Evolutionary conservation across 1,140 invertebrate genomes (phyloP), one percentile per base, ranked within the genome.

Genomic region (Zaprionus ornatus): DNA sequence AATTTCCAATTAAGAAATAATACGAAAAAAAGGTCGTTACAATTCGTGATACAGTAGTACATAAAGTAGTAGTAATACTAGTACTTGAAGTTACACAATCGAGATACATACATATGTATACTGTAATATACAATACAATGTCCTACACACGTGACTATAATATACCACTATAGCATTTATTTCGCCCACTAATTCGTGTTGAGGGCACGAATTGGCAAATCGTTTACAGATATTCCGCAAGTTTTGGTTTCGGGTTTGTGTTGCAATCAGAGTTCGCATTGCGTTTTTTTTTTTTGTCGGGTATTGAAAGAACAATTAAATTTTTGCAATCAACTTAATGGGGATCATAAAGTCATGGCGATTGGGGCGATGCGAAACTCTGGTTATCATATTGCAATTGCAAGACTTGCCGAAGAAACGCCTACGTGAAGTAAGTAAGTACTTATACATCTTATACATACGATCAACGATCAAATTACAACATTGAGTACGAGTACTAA

Each of bases 401-500:
- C 17, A 80, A 80, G 56, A 57, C 60, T 79, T 79, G 79, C 83
- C 65, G 67, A 82, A 63, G 66, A 56, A 85, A 76, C 67, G 75
- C 75, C 71, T 85, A 86, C 79, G 82, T 87, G 86, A 79, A 69
- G 45, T 50, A 50, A 50, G 59, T 66, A 63, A 66, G 73, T 84
- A 85, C 74, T 82, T 87, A 77, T 65, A 86, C 50, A 69, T 64
- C 70, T 52, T 37, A 71, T 63, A 62, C 37, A 61, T 50, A 52
- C 52, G 72, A 73, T 80, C 74, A 87, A 87, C 77, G 84, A 88
- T 88, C 80, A 88, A 88, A 88, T 88, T 88, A 88, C 84, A 88
- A 88, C 84, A 88, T 90, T 83, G 80, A 88, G 77, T 87, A 87
- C 85, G 78, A 87, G 71, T 76, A 81, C 85, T 88, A 88, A 84